Conservation (phyloP, 1,140 invertebrate genomes). For the Dufourea novaeangliae region DNA sequence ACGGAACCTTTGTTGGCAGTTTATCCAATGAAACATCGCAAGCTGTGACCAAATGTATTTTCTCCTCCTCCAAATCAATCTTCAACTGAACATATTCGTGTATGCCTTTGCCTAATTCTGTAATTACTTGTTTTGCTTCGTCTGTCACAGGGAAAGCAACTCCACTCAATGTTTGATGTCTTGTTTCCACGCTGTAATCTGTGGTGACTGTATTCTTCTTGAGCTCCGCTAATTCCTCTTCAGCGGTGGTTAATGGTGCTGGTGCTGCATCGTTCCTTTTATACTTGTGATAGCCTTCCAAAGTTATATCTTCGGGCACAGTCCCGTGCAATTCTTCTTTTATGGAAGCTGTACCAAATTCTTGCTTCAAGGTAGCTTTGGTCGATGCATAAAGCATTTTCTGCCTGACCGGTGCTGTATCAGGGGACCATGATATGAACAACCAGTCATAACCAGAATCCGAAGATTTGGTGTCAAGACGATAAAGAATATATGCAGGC, state of each 20-base stretch:
- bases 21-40: conserved; percentile 83
- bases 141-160: conserved; percentile 96
- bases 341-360: conserved; percentile 95
- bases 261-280: conserved; percentile 90
- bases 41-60: conserved; percentile 88
- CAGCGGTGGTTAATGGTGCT: conserved; percentile 92
- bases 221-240: conserved; percentile 93
- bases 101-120: conserved; percentile 84
- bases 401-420: conserved; percentile 92
- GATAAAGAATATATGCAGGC: conserved; percentile 96
- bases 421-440: conserved; percentile 96
- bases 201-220: conserved; percentile 89
- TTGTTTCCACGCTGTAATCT: conserved; percentile 91
- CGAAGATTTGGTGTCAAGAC: conserved; percentile 81
- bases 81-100: conserved; percentile 90
- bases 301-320: conserved; percentile 89
- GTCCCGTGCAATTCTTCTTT: conserved; percentile 96
- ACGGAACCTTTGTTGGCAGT: conserved; percentile 90
- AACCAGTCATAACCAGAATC: conserved; percentile 95
- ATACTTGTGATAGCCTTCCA: conserved; percentile 92
- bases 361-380: conserved; percentile 97
- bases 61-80: conserved; percentile 90
- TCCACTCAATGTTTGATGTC: conserved; percentile 95
- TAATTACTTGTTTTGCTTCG: conserved; percentile 89
- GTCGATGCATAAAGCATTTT: conserved; percentile 99